Base-by-base conservation (phyloP, 2,888 invertebrate species). In the Agrotis segetum region DNA sequence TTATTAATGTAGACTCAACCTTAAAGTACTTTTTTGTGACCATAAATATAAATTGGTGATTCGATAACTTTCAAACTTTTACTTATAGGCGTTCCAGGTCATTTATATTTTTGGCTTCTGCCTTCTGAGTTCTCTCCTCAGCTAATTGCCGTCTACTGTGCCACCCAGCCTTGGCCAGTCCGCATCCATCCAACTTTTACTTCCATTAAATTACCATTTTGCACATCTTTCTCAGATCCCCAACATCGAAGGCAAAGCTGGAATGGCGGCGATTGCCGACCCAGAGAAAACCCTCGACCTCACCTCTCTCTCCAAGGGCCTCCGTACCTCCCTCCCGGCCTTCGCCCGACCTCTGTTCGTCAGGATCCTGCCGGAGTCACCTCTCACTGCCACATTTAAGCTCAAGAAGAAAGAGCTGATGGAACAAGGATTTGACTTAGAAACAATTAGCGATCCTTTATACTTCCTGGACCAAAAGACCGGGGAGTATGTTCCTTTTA, bases 251-350 rank as follows among this genome's bases (percentile, higher is more conserved):
- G 99, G 99, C 1, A 97, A 97, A 91, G 99, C 99, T 1, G 99
- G 99, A 6, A 99, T 99, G 99, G 99, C 97, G 0, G 98, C 99
- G 0, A 98, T 99, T 66, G 98, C 98, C 0, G 98, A 99, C 88
- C 97, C 97, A 0, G 96, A 97, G 3, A 95, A 96, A 17, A 96
- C 96, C 66, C 87, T 98, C 16, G 97, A 98, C 87, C 90, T 98
- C 17, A 88, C 94, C 3, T 91, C 95, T 0, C 80, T 96, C n/a
- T 85, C 92, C 0, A 91, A 92, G 78, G 93, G 93, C 1, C 79
- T 96, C 0, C 91, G 88, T 24, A 83, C 97, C n/a, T 96, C 97
- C 34, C 94, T 99, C 16, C 98, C 99, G 0, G 86, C 96, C 0
- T 99, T 98, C 90, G 98, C 99, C 0, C 96, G 98, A 64, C 99